A percentile compares a stretch with the other conserved stretches of the same genome.
Evolutionary conservation across 2,888 invertebrate genomes (phyloP).

Genomic region (Allophyes oxyacanthae): DNA sequence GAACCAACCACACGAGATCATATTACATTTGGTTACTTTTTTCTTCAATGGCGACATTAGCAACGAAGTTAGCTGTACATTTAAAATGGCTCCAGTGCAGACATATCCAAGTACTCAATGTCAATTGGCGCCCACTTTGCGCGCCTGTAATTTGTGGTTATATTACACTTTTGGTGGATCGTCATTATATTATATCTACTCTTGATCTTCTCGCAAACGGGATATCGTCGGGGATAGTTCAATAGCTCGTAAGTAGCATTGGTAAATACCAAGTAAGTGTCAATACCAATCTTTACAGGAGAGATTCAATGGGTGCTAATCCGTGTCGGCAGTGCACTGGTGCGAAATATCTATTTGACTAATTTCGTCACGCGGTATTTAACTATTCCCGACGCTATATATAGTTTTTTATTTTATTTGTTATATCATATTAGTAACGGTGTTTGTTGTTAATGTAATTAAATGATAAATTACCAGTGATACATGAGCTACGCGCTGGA

Average conservation of each 20-base stretch:
- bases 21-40: slow-evolving; percentile 24
- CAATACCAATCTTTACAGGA: too few species aligned
- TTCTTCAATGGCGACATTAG: slow-evolving; percentile 15
- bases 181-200: slow-evolving; percentile 33
- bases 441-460: slow-evolving; percentile 35
- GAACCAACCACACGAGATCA: background rate
- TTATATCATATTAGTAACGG: slow-evolving; percentile 39
- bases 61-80: slow-evolving; percentile 19
- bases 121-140: slow-evolving; percentile 16
- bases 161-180: slow-evolving; percentile 28
- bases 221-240: too few species aligned
- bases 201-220: too few species aligned
- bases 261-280: too few species aligned
- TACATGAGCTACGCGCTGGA: slow-evolving; percentile 5
- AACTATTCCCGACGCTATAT: too few species aligned
- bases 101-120: slow-evolving; percentile 20
- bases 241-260: too few species aligned
- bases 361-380: too few species aligned
- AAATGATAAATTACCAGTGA: slow-evolving; percentile 34
- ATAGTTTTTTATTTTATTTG: slow-evolving; percentile 19
- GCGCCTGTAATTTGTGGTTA: slow-evolving; percentile 21
- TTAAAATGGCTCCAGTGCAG: slow-evolving; percentile 4
- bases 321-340: too few species aligned
- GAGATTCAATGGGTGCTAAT: too few species aligned
- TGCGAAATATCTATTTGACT: too few species aligned